Percentiles rank a stretch among this genome's conserved stretches.
Conservation (phyloP, 2,888 invertebrate genomes). For the Eupithecia exiguata region DNA sequence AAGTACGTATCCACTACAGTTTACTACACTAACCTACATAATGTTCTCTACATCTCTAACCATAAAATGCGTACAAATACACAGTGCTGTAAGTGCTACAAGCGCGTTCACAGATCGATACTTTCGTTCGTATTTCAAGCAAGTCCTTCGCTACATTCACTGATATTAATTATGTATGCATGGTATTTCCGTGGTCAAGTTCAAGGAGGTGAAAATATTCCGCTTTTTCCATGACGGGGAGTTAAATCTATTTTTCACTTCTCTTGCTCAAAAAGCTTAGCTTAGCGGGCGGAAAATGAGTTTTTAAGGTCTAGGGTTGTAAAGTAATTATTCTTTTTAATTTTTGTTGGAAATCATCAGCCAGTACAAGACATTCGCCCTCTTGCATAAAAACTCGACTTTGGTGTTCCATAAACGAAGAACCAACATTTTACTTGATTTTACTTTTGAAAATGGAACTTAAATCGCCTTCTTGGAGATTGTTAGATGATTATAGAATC, state of each 20-base stretch:
- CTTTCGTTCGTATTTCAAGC: not conserved
- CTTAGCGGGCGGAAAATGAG: too few species aligned
- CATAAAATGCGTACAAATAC: not conserved
- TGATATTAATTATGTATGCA: slow-evolving; percentile 38
- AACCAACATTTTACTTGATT: too few species aligned
- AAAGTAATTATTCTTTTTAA: too few species aligned
- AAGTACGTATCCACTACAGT: slow-evolving; percentile 81
- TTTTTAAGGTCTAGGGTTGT: too few species aligned
- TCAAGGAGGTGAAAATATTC: slow-evolving; percentile 13
- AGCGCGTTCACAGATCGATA: slow-evolving; percentile 28
- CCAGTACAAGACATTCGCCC: too few species aligned
- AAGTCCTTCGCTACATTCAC: slow-evolving; percentile 21
- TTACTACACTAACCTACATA: not conserved
- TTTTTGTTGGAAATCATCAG: too few species aligned
- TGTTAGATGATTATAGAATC: too few species aligned
- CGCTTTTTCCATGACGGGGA: not conserved
- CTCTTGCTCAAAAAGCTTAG: too few species aligned
- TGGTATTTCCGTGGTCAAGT: slow-evolving; percentile 34
- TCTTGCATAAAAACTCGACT: too few species aligned
- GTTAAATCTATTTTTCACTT: not conserved
- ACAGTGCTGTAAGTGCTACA: not conserved
- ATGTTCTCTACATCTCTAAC: not conserved
- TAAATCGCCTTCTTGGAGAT: too few species aligned
- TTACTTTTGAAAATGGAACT: too few species aligned
- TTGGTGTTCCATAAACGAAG: too few species aligned